Evolutionary conservation across 2,113 vertebrate genomes (phyloP).

Genomic region (Xenus cinereus): DNA sequence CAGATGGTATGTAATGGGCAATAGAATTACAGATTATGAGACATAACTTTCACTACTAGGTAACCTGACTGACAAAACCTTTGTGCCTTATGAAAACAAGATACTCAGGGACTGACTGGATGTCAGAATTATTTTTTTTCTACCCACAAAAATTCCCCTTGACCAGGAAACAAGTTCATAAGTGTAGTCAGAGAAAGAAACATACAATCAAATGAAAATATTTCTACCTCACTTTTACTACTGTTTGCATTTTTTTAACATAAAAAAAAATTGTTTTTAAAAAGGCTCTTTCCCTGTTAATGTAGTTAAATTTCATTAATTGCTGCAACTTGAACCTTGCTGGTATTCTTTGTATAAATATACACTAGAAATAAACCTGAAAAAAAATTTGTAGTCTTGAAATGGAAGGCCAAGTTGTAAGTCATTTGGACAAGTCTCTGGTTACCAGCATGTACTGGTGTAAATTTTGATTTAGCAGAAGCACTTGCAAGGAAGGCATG

Average conservation of each 20-base stretch:
- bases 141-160: constrained; percentile 53
- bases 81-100: constrained; percentile 54
- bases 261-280: background rate
- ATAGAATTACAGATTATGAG: constrained; percentile 58
- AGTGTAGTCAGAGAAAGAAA: constrained; percentile 25
- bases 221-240: constrained; percentile 17
- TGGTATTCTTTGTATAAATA: background rate
- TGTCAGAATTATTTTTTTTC: constrained; percentile 64
- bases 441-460: background rate
- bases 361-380: background rate
- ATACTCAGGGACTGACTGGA: constrained; percentile 6
- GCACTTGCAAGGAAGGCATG: background rate
- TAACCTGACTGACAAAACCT: constrained; percentile 58
- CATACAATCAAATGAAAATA: constrained; percentile 28
- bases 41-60: constrained; percentile 68
- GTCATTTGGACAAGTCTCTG: background rate
- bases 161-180: constrained; percentile 65
- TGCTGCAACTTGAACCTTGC: background rate
- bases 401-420: background rate
- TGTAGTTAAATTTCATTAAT: background rate
- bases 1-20: constrained; percentile 56
- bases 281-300: background rate
- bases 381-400: background rate
- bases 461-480: background rate
- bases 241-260: background rate